Conservation (phyloP, 1,140 invertebrate species). For the Pomacea maculata region DNA sequence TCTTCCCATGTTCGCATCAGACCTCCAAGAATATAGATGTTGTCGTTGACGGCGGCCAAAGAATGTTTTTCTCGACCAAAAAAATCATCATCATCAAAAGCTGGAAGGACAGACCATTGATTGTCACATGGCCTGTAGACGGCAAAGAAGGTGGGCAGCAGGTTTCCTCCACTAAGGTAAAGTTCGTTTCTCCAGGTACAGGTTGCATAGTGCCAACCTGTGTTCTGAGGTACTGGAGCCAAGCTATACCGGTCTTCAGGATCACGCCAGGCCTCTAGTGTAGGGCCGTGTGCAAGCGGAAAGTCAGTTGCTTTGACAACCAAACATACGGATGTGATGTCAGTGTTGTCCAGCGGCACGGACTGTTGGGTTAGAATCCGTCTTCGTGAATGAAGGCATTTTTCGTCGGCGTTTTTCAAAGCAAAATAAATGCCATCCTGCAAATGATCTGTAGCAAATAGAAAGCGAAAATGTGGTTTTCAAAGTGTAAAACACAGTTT, state of each 20-base stretch:
- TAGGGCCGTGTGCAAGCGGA: rapidly evolving
- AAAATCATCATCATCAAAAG: background rate
- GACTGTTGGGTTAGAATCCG: background rate
- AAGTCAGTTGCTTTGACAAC: background rate
- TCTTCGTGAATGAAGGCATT: background rate
- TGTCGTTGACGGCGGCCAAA: background rate
- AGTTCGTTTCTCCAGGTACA: background rate
- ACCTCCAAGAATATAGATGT: background rate
- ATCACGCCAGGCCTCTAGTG: background rate
- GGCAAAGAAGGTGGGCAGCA: background rate
- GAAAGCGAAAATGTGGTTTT: background rate
- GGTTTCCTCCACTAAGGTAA: background rate
- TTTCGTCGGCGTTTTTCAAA: background rate
- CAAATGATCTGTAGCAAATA: background rate
- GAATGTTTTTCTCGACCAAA: background rate
- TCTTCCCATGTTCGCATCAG: background rate
- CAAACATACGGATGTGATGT: too few relatives aligned
- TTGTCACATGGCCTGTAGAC: background rate
- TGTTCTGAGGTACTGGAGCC: background rate
- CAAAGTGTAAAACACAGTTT: background rate
- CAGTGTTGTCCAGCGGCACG: too few relatives aligned
- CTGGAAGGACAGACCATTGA: background rate
- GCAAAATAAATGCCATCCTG: background rate
- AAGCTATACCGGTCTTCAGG: background rate
- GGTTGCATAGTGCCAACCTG: background rate